Evolutionary conservation across 2,888 invertebrate species (phyloP).

Genomic region (Cecidostiba fungosa): DNA sequence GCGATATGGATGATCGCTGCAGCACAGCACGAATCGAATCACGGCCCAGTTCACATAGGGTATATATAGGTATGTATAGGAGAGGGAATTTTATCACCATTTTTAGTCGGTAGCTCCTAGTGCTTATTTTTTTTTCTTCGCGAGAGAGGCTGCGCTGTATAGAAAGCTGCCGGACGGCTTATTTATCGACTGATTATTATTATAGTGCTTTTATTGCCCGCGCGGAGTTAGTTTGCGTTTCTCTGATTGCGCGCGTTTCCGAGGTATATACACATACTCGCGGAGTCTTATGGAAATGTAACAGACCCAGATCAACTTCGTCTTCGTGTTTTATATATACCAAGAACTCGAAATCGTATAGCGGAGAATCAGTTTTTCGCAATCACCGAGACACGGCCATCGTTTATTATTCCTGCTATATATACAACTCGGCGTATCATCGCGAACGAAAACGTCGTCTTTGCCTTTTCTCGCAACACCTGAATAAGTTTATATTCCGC

Average conservation of each 20-base stretch:
- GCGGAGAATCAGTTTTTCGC: not conserved
- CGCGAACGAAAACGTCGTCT: not conserved
- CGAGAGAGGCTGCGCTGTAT: not conserved
- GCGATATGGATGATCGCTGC: conserved; percentile 55
- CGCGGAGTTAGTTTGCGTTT: not conserved
- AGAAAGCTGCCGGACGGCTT: conserved; percentile 24
- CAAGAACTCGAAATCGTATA: not conserved
- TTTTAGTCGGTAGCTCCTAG: not conserved
- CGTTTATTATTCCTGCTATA: too few relatives aligned
- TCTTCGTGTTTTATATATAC: not conserved
- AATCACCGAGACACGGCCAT: not conserved
- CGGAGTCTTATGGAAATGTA: not conserved
- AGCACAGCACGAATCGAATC: conserved; percentile 44
- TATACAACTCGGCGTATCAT: too few relatives aligned
- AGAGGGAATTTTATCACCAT: conserved; percentile 35
- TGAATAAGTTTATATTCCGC: too few relatives aligned
- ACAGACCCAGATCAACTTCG: not conserved
- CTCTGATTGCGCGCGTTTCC: not conserved
- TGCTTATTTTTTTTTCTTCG: not conserved
- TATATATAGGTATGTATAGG: not conserved
- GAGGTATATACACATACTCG: not conserved
- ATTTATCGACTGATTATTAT: not conserved
- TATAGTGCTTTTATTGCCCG: not conserved
- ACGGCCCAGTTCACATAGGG: conserved; percentile 60
- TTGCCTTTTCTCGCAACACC: too few relatives aligned